Conservation (phyloP, 2,113 vertebrate genomes). For the Glaucidium brasilianum region DNA sequence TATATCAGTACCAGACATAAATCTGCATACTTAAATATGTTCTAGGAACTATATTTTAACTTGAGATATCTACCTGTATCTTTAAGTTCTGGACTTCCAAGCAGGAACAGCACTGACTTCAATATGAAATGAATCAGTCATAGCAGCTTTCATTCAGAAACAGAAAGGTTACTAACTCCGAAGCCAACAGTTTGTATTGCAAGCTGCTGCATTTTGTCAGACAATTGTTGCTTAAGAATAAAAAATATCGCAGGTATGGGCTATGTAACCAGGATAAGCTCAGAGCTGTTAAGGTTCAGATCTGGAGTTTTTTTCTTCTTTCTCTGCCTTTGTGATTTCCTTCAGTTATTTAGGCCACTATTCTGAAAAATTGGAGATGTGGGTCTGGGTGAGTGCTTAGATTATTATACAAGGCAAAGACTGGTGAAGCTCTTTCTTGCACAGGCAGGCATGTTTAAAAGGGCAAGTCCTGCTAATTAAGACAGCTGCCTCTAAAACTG, state of each 20-base stretch:
- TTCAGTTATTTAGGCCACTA: background rate
- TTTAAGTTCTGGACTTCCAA: background rate
- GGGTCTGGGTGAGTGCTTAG: background rate
- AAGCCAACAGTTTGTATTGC: background rate
- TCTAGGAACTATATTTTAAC: background rate
- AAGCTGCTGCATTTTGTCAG: background rate
- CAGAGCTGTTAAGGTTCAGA: background rate
- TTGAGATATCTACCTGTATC: background rate
- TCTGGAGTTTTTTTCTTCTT: background rate
- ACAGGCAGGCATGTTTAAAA: background rate
- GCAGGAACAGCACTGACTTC: background rate
- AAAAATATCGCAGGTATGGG: background rate
- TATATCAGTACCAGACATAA: background rate
- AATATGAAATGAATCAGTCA: background rate
- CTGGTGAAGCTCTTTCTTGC: background rate
- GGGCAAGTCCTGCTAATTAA: background rate
- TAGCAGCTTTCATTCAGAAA: background rate
- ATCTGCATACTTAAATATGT: background rate
- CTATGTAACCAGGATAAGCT: background rate
- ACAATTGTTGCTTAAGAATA: background rate
- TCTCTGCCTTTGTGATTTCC: background rate
- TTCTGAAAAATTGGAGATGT: background rate
- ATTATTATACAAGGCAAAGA: background rate
- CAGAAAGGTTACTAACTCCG: fast-evolving
- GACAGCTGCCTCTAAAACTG: background rate